Evolutionary conservation across 2,888 invertebrate genomes (phyloP), one percentile per base, ranked within the genome.

Genomic region (Mimumesa dahlbomi): DNA sequence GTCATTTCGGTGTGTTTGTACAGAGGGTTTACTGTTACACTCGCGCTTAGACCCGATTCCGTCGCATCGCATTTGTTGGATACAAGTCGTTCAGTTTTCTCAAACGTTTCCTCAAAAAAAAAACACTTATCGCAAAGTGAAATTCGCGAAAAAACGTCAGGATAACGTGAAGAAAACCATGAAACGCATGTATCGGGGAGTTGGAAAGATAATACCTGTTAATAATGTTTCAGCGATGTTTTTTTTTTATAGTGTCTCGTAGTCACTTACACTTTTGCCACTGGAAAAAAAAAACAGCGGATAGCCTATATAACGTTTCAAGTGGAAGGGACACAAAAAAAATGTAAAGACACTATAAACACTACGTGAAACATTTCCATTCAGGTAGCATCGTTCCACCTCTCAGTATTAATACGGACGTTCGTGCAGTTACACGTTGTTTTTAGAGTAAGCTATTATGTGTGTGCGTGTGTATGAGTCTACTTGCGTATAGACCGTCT

Each of bases 361-460:
- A n/a, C n/a, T n/a, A n/a, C n/a, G n/a, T n/a, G n/a, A n/a, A n/a
- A n/a, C n/a, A n/a, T n/a, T n/a, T n/a, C n/a, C n/a, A n/a, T n/a
- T n/a, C n/a, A n/a, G n/a, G n/a, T n/a, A n/a, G n/a, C n/a, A n/a
- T n/a, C n/a, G n/a, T n/a, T n/a, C n/a, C n/a, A n/a, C n/a, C n/a
- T n/a, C n/a, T n/a, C n/a, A n/a, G n/a, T n/a, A 56, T 25, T 61
- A 40, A 49, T 62, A 40, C 53, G 43, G 58, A 54, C 43, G 53
- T 49, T 54, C 48, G 36, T 22, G 21, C 40, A 59, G 31, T 71
- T 54, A 36, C 56, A 22, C 53, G 56, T 57, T 56, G 59, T 67
- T n/a, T n/a, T 40, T 65, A 53, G 42, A 49, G 14, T 65, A 58
- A 74, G 36, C 56, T 65, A 68, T 54, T 46, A 53, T 43, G 45